Evolutionary conservation across 2,113 vertebrate genomes (phyloP).

Genomic region (Desmodus rotundus): DNA sequence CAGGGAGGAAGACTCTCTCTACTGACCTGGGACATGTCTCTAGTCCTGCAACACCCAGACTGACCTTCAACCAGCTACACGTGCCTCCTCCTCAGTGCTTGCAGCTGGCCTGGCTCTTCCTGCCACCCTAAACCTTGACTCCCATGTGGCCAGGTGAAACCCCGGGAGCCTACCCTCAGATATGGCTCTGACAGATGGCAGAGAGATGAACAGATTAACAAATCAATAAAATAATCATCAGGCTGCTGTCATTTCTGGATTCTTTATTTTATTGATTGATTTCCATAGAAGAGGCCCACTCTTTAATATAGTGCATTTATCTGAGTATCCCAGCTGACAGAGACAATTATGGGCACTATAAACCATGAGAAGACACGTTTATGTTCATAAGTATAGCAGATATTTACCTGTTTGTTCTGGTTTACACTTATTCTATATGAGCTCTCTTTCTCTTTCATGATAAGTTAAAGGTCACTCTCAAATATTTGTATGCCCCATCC

Average conservation of each 20-base stretch:
- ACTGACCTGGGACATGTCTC: neutral
- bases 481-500: neutral
- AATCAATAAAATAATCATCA: constrained; percentile 42
- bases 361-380: constrained; percentile 53
- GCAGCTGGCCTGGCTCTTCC: neutral
- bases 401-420: constrained; percentile 47
- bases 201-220: constrained; percentile 26
- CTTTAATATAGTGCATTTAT: constrained; percentile 66
- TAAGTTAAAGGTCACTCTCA: constrained; percentile 34
- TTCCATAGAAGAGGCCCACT: constrained; percentile 68
- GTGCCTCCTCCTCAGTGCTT: fast-evolving
- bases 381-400: constrained; percentile 23
- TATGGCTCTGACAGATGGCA: neutral
- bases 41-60: neutral
- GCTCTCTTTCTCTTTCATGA: constrained; percentile 31
- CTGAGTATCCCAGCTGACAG: constrained; percentile 74
- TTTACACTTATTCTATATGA: constrained; percentile 57
- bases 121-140: neutral
- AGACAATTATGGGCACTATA: constrained; percentile 57
- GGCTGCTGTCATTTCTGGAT: constrained; percentile 55
- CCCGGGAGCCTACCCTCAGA: neutral
- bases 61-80: neutral
- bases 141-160: neutral
- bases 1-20: neutral
- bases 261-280: constrained; percentile 78